Percentiles rank a stretch among this genome's conserved stretches.
phyloP scores from a whole-genome alignment of 2,113 vertebrate genomes.

The Caracal caracal region DNA sequence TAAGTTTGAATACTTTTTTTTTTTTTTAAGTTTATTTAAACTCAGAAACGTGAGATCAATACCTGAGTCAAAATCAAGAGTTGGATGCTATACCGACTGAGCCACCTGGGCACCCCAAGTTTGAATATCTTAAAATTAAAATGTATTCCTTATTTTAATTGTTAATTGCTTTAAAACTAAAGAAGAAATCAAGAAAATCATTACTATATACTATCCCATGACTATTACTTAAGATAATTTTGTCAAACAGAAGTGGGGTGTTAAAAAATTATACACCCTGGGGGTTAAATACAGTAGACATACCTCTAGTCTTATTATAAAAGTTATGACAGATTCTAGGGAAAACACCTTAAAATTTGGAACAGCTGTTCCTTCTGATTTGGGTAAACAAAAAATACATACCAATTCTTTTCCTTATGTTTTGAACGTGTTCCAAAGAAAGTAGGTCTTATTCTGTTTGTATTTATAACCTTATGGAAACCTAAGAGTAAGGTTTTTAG shows the following conservation, averaged over 20 bases:
- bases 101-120: background rate
- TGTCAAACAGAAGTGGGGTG: background rate
- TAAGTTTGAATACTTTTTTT: background rate
- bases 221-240: background rate
- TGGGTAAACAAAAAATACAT: background rate
- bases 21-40: no score
- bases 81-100: no score
- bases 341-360: background rate
- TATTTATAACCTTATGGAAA: constrained; percentile 72
- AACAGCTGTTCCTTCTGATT: background rate
- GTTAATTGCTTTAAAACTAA: background rate
- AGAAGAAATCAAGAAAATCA: background rate
- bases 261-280: background rate
- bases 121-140: constrained; percentile 42
- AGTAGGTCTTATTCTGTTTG: constrained; percentile 66
- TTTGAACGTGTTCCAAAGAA: constrained; percentile 45
- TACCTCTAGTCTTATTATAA: background rate
- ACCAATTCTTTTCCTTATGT: background rate
- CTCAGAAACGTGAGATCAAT: no score
- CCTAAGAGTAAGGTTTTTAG: constrained; percentile 72
- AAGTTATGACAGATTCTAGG: background rate
- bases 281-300: background rate
- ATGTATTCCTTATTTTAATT: background rate
- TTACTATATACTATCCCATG: background rate
- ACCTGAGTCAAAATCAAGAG: no score